These are phyloP conservation scores for Andrena chrysosceles DNA, from an alignment of 2,888 invertebrate species.

Conservation along the genomic window DNA sequence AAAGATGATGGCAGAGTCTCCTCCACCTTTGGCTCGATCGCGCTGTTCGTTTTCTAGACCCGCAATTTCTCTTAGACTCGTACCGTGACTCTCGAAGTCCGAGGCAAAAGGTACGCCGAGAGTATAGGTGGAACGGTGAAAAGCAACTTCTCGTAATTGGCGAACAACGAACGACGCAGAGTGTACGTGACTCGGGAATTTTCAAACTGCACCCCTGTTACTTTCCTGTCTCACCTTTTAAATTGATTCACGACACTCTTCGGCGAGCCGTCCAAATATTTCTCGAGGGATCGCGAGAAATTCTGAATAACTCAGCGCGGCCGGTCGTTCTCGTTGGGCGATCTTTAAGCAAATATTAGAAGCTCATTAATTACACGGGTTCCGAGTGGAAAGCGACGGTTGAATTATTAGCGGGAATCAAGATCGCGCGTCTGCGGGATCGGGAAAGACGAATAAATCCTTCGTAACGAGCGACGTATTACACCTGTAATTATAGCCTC, in stretches of 20 bases:
- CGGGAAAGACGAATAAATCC: slow-evolving; percentile 61
- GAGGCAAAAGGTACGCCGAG: slow-evolving; percentile 28
- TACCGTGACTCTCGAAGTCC: slow-evolving; percentile 46
- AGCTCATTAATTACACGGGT: slow-evolving; percentile 28
- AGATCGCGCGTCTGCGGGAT: slow-evolving; percentile 37
- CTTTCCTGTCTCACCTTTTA: background rate
- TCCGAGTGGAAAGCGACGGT: slow-evolving; percentile 16
- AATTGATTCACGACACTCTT: background rate
- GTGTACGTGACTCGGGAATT: slow-evolving; percentile 49
- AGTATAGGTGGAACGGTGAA: slow-evolving; percentile 50
- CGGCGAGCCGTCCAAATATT: too few relatives aligned
- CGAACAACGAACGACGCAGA: slow-evolving; percentile 45
- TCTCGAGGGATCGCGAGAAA: background rate
- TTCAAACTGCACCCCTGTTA: slow-evolving; percentile 40
- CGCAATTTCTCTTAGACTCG: slow-evolving; percentile 27
- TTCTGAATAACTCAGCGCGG: background rate
- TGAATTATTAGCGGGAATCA: slow-evolving; percentile 54
- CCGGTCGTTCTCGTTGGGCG: background rate
- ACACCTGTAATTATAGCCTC: slow-evolving; percentile 65
- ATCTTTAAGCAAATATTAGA: slow-evolving; percentile 28
- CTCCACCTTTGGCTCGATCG: slow-evolving; percentile 31
- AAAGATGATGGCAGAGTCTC: slow-evolving; percentile 10
- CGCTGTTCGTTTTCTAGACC: slow-evolving; percentile 19
- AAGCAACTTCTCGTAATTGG: slow-evolving; percentile 58
- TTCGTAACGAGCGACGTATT: slow-evolving; percentile 59